Evolutionary conservation across 2,888 invertebrate species (phyloP), one percentile per base, ranked within the genome.

Genomic region (Corbicula japonica): DNA sequence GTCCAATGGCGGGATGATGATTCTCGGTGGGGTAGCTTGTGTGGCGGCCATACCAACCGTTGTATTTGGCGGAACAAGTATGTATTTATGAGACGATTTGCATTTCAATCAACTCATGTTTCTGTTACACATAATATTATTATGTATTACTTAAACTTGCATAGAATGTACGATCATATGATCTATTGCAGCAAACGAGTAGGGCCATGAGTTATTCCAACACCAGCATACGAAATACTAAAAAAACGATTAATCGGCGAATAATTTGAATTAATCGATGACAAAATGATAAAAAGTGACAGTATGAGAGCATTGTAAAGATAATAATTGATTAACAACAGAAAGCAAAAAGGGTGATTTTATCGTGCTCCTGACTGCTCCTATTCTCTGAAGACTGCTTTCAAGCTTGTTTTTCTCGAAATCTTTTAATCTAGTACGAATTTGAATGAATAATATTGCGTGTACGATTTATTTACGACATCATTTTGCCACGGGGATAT

Each of bases 11-110:
- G 48, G 74, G 3, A 52, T 56, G 4, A 79, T 84, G 81, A 68
- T 79, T 10, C 26, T 81, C 0, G 81, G 81, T 12, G 84, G 81
- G 5, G 2, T 84, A 18, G 81, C 84, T 2, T 84, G 84, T 62
- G 15, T 84, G 3, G 62, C 74, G 2, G 69, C 81, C 12, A 52
- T 84, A 52, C 71, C 75, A 23, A 58, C 54, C 4, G 74, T 84
- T 15, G 23, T 81, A 23, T 74, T 70, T 15, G 74, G 78, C 54
- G 71, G 61, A 23, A 52, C 70, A 38, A 54, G 84, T 84, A 78
- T 62, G 73, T 72, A 75, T 6, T 26, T 12, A 38, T 8, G 8
- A 38, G 8, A 12, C 8, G 18, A 38, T 38, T 18, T 38, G 18
- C 8, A 15, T 8, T 38, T 38, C 41, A 38, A 38, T 38, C n/a